These are phyloP conservation scores for Trachelus tabidus DNA, from an alignment of 2,888 invertebrate genomes.

Conservation along the genomic window DNA sequence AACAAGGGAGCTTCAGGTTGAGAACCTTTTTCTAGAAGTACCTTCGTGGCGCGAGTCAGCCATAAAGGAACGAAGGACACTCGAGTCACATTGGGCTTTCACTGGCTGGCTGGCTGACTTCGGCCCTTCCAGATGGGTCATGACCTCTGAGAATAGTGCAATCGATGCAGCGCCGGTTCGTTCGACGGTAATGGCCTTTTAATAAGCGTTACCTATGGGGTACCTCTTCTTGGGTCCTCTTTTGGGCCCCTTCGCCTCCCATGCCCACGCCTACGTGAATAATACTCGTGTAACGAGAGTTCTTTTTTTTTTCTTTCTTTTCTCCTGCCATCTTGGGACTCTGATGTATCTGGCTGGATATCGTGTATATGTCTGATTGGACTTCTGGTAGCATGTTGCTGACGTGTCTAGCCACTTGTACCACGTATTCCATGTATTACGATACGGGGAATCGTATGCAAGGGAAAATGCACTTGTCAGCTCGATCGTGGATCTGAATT, in stretches of 20 bases:
- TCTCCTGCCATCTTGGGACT: not conserved
- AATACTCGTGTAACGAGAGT: not conserved
- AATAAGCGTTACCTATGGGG: slow-evolving; percentile 32
- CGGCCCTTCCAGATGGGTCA: not conserved
- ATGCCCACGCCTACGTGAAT: not conserved
- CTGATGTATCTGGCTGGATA: not conserved
- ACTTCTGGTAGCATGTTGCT: not conserved
- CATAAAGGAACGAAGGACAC: not conserved
- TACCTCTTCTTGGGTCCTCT: slow-evolving; percentile 14
- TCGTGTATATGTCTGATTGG: not conserved
- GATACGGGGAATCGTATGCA: not conserved
- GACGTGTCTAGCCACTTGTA: not conserved
- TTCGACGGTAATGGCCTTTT: slow-evolving; percentile 31
- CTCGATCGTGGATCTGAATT: not conserved
- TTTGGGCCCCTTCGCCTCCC: not conserved
- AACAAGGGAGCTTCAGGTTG: not conserved
- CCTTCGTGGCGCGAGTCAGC: not conserved
- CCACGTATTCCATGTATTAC: not conserved
- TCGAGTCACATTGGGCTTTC: not conserved
- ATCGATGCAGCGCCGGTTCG: slow-evolving; percentile 4
- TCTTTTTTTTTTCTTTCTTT: not conserved
- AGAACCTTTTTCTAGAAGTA: not conserved
- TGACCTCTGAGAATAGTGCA: slow-evolving; percentile 5
- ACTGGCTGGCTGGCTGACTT: not conserved
- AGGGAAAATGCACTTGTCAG: not conserved